Evolutionary conservation across 2,113 vertebrate species (phyloP), one percentile per base, ranked within the genome.

Genomic region (Atrichornis clamosus): DNA sequence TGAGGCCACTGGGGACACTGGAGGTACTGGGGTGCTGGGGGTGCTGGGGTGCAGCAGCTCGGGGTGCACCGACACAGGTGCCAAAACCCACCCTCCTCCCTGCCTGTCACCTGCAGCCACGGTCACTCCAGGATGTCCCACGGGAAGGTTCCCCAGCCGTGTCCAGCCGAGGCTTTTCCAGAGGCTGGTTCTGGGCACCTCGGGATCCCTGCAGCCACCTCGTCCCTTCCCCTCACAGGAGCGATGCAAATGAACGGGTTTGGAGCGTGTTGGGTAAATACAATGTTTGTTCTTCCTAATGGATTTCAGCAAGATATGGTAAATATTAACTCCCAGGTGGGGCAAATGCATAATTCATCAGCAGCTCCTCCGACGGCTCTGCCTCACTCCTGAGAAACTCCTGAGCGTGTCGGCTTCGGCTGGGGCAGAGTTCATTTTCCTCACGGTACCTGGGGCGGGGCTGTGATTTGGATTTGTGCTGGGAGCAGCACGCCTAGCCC

Each of bases 221-320:
- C 4, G 6, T 26, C 3, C 78, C 89, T 53, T 18, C 78, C n/a
- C 47, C 81, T 67, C 46, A 0, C 13, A 0, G 59, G 87, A 6
- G 27, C 18, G 13, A 26, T 26, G 88, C 90, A 11, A 81, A 53
- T 8, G 67, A 75, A 13, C 3, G n/a, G 24, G 5, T 92, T 32
- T 12, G 88, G 62, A 42, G 74, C 82, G 69, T 64, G 85, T 75
- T 15, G 7, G 75, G 44, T 96, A 97, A 96, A 93, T 44, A 87
- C 81, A 52, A 4, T 93, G 89, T 96, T 94, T 96, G 95, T 94
- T 96, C 92, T 97, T 89, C 64, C 77, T 94, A 93, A 97, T 94
- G 92, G 95, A 82, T 95, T 91, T 27, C 92, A 89, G 91, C 93
- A 50, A 67, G 93, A 82, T 78, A 87, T 27, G 87, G 89, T 96